phyloP scores from a whole-genome alignment of 2,888 invertebrate genomes.

The Rambutsinella grinnellia region DNA sequence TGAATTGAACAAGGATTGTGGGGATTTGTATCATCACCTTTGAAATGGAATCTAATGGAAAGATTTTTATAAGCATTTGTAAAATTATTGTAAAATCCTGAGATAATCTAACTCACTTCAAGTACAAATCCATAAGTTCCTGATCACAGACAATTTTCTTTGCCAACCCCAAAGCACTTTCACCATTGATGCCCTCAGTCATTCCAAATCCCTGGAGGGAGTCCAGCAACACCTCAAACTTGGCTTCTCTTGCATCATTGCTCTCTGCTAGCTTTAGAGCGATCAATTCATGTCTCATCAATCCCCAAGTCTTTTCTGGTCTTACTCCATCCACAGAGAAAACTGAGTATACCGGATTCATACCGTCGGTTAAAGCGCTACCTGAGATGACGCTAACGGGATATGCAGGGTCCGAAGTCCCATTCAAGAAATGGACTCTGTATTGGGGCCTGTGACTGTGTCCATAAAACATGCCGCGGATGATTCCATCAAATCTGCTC shows the following conservation, averaged over 20 bases:
- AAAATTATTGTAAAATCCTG: not conserved
- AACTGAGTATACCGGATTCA: slow-evolving; percentile 86
- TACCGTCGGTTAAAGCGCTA: slow-evolving; percentile 74
- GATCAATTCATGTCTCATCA: slow-evolving; percentile 78
- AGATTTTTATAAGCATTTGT: not conserved
- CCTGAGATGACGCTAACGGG: slow-evolving; percentile 79
- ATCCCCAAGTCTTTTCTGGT: slow-evolving; percentile 61
- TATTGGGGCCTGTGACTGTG: slow-evolving; percentile 85
- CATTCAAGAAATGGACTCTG: slow-evolving; percentile 76
- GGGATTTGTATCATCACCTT: slow-evolving; percentile 3
- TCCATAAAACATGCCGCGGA: slow-evolving; percentile 79
- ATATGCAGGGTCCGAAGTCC: slow-evolving; percentile 69
- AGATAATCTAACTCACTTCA: slow-evolving; percentile 59
- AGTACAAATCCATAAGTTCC: slow-evolving; percentile 72
- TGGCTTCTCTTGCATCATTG: slow-evolving; percentile 74
- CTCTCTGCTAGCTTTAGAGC: slow-evolving; percentile 82
- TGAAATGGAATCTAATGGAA: slow-evolving; percentile 17
- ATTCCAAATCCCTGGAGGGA: slow-evolving; percentile 79
- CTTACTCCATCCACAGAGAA: slow-evolving; percentile 76
- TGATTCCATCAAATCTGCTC: slow-evolving; percentile 59
- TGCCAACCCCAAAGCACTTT: slow-evolving; percentile 76
- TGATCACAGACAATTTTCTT: slow-evolving; percentile 74
- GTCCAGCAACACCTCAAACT: slow-evolving; percentile 81
- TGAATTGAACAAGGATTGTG: not conserved
- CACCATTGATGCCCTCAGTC: slow-evolving; percentile 74